Evolutionary conservation across 2,888 invertebrate genomes (phyloP).

Genomic region (Piscicola geometra): DNA sequence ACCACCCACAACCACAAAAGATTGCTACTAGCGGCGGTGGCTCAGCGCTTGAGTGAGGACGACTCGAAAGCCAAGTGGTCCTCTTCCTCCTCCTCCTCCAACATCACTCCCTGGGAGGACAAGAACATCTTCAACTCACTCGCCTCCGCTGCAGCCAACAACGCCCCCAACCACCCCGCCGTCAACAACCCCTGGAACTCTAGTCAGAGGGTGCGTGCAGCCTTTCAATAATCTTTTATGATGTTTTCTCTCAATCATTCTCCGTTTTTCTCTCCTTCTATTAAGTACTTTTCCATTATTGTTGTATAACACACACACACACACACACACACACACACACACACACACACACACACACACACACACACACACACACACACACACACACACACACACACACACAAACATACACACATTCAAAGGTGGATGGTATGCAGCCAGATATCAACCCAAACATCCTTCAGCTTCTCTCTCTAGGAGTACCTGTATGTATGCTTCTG

Average conservation of each 20-base stretch:
- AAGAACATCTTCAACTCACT: neutral
- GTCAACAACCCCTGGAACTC: slow-evolving; percentile 26
- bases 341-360: too few relatives aligned
- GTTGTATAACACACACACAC: too few relatives aligned
- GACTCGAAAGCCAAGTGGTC: neutral
- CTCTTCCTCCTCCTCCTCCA: neutral
- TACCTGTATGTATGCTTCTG: too few relatives aligned
- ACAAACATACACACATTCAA: too few relatives aligned
- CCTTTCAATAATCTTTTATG: too few relatives aligned
- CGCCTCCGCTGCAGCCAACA: neutral
- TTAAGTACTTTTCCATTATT: neutral
- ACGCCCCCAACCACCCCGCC: slow-evolving; percentile 1
- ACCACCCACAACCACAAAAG: neutral
- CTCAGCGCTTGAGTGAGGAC: slow-evolving; percentile 20
- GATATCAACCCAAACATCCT: neutral
- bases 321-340: too few relatives aligned
- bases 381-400: too few relatives aligned
- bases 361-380: too few relatives aligned
- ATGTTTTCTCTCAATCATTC: too few relatives aligned
- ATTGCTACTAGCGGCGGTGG: slow-evolving; percentile 17
- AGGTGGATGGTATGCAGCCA: slow-evolving; percentile 6
- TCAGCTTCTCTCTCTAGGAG: neutral
- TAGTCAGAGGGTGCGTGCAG: slow-evolving; percentile 32
- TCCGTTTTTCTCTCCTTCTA: neutral
- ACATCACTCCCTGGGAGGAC: slow-evolving; percentile 3